phyloP scores from a whole-genome alignment of 1,140 invertebrate genomes.

The Melanaphis sacchari region DNA sequence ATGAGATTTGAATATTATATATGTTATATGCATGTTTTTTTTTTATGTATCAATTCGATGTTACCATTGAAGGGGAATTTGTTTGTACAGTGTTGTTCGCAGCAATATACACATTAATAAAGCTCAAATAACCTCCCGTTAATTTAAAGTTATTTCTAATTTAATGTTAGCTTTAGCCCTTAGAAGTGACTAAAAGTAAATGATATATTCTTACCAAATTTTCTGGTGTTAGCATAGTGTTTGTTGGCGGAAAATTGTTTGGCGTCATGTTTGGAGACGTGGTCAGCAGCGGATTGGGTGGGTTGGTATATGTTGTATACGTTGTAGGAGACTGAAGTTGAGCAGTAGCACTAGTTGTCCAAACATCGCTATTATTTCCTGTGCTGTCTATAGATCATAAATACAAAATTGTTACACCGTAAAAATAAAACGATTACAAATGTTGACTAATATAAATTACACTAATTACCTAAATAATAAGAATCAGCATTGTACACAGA shows the following conservation, averaged over 20 bases:
- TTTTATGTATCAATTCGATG: background rate
- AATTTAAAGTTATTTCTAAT: background rate
- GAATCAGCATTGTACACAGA: slow-evolving; percentile 67
- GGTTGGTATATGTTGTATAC: slow-evolving; percentile 60
- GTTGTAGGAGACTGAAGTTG: slow-evolving; percentile 58
- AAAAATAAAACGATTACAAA: background rate
- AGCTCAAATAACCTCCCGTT: background rate
- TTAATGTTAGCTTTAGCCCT: background rate
- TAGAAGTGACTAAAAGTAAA: background rate
- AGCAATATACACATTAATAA: slow-evolving; percentile 8
- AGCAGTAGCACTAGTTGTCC: slow-evolving; percentile 52
- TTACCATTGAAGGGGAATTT: slow-evolving; percentile 12
- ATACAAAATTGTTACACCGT: background rate
- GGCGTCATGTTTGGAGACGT: slow-evolving; percentile 38
- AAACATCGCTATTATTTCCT: slow-evolving; percentile 52
- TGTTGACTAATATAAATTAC: background rate
- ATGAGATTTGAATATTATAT: background rate
- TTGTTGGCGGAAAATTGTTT: slow-evolving; percentile 51
- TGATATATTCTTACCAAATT: slow-evolving; percentile 5
- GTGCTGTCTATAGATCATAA: slow-evolving; percentile 9
- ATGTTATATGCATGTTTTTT: background rate
- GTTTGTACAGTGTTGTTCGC: background rate
- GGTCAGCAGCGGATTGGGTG: slow-evolving; percentile 59
- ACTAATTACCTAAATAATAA: slow-evolving; percentile 66
- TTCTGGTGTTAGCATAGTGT: slow-evolving; percentile 37